A percentile compares a stretch with the other conserved stretches of the same genome.
Conservation (phyloP, 2,797 vertebrate species). For the Pseudochromis fuscus region DNA sequence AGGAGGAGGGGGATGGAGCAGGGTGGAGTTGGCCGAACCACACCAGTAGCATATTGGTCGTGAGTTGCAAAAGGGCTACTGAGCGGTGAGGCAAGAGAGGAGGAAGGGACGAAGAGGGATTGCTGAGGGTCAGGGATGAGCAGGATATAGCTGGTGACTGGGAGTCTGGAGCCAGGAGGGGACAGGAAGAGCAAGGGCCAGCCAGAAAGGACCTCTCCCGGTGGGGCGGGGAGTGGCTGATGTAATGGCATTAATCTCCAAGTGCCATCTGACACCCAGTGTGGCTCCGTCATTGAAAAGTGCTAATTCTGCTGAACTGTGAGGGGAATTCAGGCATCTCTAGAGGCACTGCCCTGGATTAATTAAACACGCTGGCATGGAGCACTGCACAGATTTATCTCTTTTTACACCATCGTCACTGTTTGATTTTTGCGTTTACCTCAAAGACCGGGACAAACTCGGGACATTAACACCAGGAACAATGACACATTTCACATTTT, state of each 20-base stretch:
- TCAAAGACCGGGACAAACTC: constrained; percentile 52
- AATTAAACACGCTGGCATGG: constrained; percentile 77
- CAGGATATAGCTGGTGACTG: constrained; percentile 73
- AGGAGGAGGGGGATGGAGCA: constrained; percentile 17
- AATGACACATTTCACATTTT: constrained; percentile 23
- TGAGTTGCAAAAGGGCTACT: constrained; percentile 36
- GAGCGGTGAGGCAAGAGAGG: constrained; percentile 27
- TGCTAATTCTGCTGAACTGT: constrained; percentile 83
- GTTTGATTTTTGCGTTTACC: constrained; percentile 68
- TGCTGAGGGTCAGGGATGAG: constrained; percentile 74
- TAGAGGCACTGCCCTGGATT: constrained; percentile 73
- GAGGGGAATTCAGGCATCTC: constrained; percentile 78
- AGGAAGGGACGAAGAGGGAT: constrained; percentile 61
- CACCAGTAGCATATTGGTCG: constrained; percentile 48
- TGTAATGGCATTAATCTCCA: constrained; percentile 84
- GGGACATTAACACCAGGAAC: constrained; percentile 48
- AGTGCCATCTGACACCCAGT: constrained; percentile 82
- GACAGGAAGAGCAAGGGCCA: constrained; percentile 71
- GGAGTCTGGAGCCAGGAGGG: constrained; percentile 77
- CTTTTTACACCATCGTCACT: constrained; percentile 58
- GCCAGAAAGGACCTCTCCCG: constrained; percentile 71
- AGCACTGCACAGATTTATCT: constrained; percentile 65
- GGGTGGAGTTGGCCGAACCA: constrained; percentile 40
- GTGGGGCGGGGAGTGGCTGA: constrained; percentile 77
- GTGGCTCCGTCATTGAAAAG: constrained; percentile 82